Base-by-base conservation (phyloP, 2,888 invertebrate genomes). In the Tubulanus polymorphus region DNA sequence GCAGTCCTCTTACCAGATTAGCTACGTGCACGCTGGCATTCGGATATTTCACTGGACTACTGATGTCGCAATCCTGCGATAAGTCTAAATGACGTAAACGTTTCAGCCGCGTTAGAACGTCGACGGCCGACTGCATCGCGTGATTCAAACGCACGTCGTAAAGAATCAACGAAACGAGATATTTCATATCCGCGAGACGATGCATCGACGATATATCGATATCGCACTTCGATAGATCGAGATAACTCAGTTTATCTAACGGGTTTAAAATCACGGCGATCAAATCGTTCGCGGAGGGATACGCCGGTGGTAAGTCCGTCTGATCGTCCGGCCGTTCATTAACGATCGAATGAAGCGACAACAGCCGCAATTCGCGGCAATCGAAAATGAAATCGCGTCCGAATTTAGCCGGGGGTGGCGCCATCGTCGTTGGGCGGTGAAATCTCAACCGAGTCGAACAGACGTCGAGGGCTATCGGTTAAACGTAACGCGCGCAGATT, bases 141-240 rank as follows among this genome's bases (percentile, higher is more conserved):
- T 59, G 59, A 48, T 66, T 60, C 15, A 23, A 8, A 50, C 85
- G 84, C 3, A 93, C 90, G 81, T 91, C 90, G 74, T 91, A 90
- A 48, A 95, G 81, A 63, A 90, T 85, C 18, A 95, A 81, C 1
- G 88, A 88, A 25, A 84, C 82, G 62, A 95, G 81, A 70, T 87
- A 84, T 29, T 84, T 83, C 64, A 91, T 79, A 63, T 85, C 83
- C 52, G 82, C 81, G 28, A 89, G 80, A 72, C 87, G 88, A 70
- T 85, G 84, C 57, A 91, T 84, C 57, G 81, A 80, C 25, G 60
- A 61, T 26, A 60, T 32, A 10, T 62, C 62, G 18, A 70, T 51
- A n/a, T 58, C 50, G 70, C 87, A 88, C 63, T 86, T 85, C 0
- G 88, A 87, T 35, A 91, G 78, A 71, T 90, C 89, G 61, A 91